phyloP scores from a whole-genome alignment of 2,888 invertebrate genomes.

The Cantharis rufa region DNA sequence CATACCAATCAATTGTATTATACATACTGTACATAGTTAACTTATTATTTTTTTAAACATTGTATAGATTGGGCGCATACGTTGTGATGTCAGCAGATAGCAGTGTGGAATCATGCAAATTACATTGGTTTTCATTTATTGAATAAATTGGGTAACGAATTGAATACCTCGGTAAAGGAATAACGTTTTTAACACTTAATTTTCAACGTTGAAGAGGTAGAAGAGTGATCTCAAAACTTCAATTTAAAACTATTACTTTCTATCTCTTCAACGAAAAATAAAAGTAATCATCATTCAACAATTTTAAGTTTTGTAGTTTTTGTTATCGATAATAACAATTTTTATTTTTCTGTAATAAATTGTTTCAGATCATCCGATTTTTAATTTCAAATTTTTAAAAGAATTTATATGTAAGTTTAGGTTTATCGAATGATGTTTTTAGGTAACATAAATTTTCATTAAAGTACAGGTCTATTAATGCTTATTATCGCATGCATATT shows the following conservation, averaged over 20 bases:
- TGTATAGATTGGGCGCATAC: conserved; percentile 18
- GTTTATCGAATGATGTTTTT: not conserved
- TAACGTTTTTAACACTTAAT: conserved; percentile 3
- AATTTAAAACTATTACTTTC: not conserved
- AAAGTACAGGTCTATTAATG: not conserved
- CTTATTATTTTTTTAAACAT: not conserved
- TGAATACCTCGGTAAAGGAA: not conserved
- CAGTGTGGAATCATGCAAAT: not conserved
- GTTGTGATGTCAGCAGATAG: conserved; percentile 16
- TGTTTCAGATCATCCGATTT: not conserved
- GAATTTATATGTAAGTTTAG: not conserved
- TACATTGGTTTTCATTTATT: not conserved
- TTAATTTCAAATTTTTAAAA: not conserved
- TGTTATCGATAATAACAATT: not conserved
- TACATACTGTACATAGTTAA: not conserved
- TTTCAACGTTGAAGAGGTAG: not conserved
- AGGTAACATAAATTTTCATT: not conserved
- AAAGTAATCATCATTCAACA: not conserved
- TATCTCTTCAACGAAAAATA: not conserved
- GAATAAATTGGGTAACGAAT: not conserved
- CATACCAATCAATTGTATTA: not conserved
- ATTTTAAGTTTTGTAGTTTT: not conserved
- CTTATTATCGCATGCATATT: not conserved
- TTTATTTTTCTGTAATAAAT: not conserved
- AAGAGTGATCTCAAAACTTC: not conserved